Conservation (phyloP, 1,140 invertebrate species). For the Odontomachus brunneus region DNA sequence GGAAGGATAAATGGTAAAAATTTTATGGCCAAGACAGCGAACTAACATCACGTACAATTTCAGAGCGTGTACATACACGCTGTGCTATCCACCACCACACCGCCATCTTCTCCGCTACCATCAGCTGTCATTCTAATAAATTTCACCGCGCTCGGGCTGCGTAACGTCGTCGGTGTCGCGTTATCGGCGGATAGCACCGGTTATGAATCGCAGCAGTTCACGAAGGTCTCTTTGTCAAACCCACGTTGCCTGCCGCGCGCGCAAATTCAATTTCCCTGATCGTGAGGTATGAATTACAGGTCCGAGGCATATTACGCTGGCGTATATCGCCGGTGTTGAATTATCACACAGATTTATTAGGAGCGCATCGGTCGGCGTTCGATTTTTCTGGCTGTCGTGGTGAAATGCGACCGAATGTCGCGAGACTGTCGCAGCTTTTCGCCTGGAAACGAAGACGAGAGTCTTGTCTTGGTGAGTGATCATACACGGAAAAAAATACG, state of each 20-base stretch:
- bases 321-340: no score
- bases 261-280: constrained; percentile 49
- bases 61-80: not conserved
- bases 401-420: no score
- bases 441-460: no score
- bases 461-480: no score
- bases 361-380: constrained; percentile 19
- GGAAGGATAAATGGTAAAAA: constrained; percentile 25
- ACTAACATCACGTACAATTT: constrained; percentile 21
- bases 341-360: constrained; percentile 52
- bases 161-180: constrained; percentile 25
- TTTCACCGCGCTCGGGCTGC: constrained; percentile 1
- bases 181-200: constrained; percentile 53
- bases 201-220: constrained; percentile 47
- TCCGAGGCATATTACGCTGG: constrained; percentile 22
- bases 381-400: not conserved
- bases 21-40: constrained; percentile 1
- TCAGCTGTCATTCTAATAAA: constrained; percentile 60
- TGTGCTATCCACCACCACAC: not conserved
- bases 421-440: not conserved
- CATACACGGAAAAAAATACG: no score
- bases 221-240: constrained; percentile 47
- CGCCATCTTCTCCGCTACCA: constrained; percentile 8
- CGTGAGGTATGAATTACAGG: constrained; percentile 44
- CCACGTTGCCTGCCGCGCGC: not conserved